A percentile compares a stretch with the other conserved stretches of the same genome.
phyloP scores from a whole-genome alignment of 2,113 vertebrate species.

The Craseonycteris thonglongyai region DNA sequence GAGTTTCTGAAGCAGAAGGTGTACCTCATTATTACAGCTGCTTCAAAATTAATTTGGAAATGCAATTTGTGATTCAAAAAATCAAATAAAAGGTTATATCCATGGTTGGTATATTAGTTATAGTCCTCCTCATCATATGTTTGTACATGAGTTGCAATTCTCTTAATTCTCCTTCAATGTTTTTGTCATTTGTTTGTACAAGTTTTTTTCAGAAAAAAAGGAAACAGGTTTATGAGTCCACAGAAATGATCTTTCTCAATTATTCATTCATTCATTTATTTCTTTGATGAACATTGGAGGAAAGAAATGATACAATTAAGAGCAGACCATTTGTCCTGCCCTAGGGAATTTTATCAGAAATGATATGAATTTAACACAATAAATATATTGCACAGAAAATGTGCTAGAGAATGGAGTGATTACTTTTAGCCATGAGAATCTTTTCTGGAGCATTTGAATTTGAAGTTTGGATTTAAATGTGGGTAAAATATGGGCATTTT shows the following conservation, averaged over 20 bases:
- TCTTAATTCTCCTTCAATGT: neutral
- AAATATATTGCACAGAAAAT: neutral
- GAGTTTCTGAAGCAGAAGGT: neutral
- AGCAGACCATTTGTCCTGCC: neutral
- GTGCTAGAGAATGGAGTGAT: neutral
- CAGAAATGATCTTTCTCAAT: neutral
- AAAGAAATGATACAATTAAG: neutral
- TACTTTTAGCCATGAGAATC: neutral
- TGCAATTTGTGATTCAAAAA: neutral
- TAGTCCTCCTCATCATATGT: neutral
- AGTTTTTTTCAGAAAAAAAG: neutral
- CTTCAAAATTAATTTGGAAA: constrained; percentile 10
- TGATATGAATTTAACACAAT: neutral
- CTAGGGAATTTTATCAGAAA: neutral
- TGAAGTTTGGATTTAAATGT: constrained; percentile 21
- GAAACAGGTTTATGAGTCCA: neutral
- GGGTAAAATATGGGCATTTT: neutral
- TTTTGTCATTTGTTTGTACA: constrained; percentile 16
- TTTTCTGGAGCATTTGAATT: neutral
- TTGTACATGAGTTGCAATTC: neutral
- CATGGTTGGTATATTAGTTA: neutral
- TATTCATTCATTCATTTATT: neutral
- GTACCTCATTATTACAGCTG: neutral
- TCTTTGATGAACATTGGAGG: neutral
- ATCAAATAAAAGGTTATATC: neutral